Percentiles rank a stretch among this genome's conserved stretches.
Conservation (phyloP, 2,113 vertebrate species). For the Butorides virescens region DNA sequence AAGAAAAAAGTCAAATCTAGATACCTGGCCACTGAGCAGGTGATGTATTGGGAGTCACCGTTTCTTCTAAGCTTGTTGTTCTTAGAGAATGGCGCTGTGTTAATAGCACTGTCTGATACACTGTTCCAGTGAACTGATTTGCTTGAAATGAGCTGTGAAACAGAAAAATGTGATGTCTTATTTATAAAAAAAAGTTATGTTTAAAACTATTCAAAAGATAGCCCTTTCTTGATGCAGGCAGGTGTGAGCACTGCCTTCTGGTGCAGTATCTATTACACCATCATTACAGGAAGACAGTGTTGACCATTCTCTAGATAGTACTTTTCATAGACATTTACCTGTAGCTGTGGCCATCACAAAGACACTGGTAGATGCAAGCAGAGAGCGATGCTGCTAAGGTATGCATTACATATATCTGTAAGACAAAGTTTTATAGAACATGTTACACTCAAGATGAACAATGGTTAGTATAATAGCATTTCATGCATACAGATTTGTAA, state of each 20-base stretch:
- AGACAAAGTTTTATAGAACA: constrained; percentile 8
- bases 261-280: neutral
- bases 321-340: constrained; percentile 76
- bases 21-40: constrained; percentile 97
- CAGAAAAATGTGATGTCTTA: neutral
- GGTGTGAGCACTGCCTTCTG: neutral
- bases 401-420: constrained; percentile 94
- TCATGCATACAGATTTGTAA: neutral
- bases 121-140: constrained; percentile 92
- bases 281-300: neutral
- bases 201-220: neutral
- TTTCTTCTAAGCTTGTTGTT: constrained; percentile 86
- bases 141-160: constrained; percentile 82
- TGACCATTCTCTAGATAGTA: neutral
- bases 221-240: neutral
- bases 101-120: constrained; percentile 92
- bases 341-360: constrained; percentile 91
- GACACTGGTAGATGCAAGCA: constrained; percentile 97
- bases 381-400: constrained; percentile 95
- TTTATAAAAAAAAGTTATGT: neutral
- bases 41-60: constrained; percentile 88
- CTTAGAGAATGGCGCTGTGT: constrained; percentile 80
- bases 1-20: neutral
- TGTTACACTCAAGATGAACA: neutral
- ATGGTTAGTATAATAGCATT: neutral